Evolutionary conservation across 2,113 vertebrate genomes (phyloP).

Genomic region (Oreochromis niloticus): DNA sequence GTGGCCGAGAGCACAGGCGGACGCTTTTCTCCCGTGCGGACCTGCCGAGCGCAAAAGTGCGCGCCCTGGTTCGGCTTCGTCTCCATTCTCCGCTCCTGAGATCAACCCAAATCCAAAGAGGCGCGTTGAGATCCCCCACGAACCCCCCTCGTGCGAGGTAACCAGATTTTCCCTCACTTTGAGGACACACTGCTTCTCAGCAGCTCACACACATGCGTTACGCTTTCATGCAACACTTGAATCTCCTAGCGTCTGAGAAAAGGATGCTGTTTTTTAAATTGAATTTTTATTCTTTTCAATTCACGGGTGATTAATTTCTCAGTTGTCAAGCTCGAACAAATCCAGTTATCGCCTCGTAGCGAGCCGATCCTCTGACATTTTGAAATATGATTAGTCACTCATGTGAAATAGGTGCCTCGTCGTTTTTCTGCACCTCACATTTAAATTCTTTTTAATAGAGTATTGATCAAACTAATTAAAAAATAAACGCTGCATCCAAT

Average conservation of each 20-base stretch:
- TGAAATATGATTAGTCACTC: not conserved
- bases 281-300: not conserved
- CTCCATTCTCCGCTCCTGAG: slow-evolving; percentile 40
- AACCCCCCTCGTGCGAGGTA: slow-evolving; percentile 56
- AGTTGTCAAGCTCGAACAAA: not conserved
- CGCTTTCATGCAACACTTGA: not conserved
- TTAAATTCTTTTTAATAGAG: slow-evolving; percentile 20
- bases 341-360: not conserved
- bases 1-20: slow-evolving; percentile 35
- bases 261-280: not conserved
- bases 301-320: not conserved
- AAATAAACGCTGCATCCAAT: not conserved
- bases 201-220: not conserved
- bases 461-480: slow-evolving; percentile 53
- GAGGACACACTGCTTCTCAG: not conserved
- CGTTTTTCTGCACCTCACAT: not conserved
- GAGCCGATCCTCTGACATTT: not conserved
- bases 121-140: slow-evolving; percentile 28
- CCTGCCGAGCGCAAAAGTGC: slow-evolving; percentile 57
- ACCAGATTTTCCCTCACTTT: slow-evolving; percentile 4
- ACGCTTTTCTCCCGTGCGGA: slow-evolving; percentile 31
- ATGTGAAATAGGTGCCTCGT: not conserved
- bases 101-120: slow-evolving; percentile 39
- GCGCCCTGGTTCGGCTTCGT: slow-evolving; percentile 29
- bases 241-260: not conserved